phyloP scores from a whole-genome alignment of 2,113 vertebrate genomes.

The Peromyscus polionotus region DNA sequence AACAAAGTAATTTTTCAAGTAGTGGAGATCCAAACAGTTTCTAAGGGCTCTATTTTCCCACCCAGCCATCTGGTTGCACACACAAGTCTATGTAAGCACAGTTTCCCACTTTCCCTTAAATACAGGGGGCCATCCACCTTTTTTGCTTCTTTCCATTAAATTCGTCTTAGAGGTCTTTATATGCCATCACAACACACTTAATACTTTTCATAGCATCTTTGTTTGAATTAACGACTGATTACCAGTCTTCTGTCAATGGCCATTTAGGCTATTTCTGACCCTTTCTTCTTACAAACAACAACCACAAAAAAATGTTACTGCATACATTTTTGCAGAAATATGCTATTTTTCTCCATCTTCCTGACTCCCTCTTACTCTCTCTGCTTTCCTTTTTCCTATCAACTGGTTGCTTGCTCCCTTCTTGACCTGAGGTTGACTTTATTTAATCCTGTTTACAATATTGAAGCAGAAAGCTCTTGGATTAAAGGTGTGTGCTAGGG shows the following conservation, averaged over 20 bases:
- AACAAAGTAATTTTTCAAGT: neutral
- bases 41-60: neutral
- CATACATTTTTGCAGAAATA: neutral
- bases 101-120: neutral
- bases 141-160: too few relatives aligned
- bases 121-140: neutral
- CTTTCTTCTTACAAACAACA: neutral
- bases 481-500: neutral
- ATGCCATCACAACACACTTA: neutral
- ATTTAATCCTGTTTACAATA: neutral
- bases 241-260: neutral
- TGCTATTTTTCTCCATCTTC: neutral
- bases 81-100: neutral
- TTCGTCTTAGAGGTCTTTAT: neutral
- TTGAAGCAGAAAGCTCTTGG: neutral
- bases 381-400: neutral
- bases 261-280: neutral
- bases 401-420: neutral
- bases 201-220: neutral
- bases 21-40: neutral
- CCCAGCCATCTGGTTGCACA: neutral
- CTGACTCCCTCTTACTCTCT: neutral
- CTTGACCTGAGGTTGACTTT: neutral
- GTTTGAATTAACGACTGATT: conserved; percentile 5
- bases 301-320: neutral